These are phyloP conservation scores for Macrosoma leucophasiata DNA, from an alignment of 2,888 invertebrate species.

Conservation along the genomic window DNA sequence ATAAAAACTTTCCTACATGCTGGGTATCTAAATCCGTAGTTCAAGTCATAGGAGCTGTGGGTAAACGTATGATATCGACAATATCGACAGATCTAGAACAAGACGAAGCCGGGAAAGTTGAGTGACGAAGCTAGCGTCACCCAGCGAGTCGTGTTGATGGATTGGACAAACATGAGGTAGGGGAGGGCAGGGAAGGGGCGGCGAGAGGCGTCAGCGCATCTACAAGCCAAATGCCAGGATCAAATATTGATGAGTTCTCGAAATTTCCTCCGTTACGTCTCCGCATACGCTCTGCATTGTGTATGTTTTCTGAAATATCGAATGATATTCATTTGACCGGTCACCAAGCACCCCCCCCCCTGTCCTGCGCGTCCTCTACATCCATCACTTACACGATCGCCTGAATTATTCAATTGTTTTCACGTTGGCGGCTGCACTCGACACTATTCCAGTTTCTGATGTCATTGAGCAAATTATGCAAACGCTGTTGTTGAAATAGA, in stretches of 20 bases:
- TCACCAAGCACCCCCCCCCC: conserved; percentile 3
- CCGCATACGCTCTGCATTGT: conserved; percentile 38
- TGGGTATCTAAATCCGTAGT: too few relatives aligned
- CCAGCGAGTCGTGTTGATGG: too few relatives aligned
- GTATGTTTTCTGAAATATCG: conserved; percentile 27
- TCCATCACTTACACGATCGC: conserved; percentile 19
- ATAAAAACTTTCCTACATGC: too few relatives aligned
- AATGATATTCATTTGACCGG: conserved; percentile 25
- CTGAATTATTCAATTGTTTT: conserved; percentile 20
- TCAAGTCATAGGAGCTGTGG: too few relatives aligned
- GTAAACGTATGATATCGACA: too few relatives aligned
- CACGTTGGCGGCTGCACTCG: conserved; percentile 7
- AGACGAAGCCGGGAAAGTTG: too few relatives aligned
- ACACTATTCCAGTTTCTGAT: conserved; percentile 2
- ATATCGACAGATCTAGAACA: too few relatives aligned
- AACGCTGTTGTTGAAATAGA: too few relatives aligned
- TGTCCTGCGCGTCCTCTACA: conserved; percentile 11
- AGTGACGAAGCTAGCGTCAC: too few relatives aligned
- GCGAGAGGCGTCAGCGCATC: conserved; percentile 33
- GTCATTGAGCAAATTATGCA: too few relatives aligned
- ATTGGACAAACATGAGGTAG: conserved; percentile 29
- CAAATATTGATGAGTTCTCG: conserved; percentile 57
- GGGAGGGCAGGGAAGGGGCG: conserved; percentile 8
- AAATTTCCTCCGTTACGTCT: conserved; percentile 29
- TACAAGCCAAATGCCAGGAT: conserved; percentile 49